Evolutionary conservation across 2,797 vertebrate species (phyloP).

Genomic region (Hapalemur alaotrensis): DNA sequence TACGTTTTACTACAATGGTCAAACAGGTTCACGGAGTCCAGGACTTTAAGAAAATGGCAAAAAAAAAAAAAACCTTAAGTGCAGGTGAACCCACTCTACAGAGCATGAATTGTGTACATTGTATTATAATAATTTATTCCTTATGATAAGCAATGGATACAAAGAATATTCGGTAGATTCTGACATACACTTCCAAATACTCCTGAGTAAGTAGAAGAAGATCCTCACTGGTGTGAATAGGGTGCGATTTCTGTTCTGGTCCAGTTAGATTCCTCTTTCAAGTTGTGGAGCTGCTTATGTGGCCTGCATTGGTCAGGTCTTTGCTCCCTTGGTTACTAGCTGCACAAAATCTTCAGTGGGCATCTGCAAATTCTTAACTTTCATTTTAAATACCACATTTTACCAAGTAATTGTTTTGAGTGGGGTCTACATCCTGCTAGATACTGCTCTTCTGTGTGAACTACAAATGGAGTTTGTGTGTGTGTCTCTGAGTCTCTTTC

Average conservation of each 20-base stretch:
- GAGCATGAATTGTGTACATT: not conserved
- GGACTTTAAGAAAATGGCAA: not conserved
- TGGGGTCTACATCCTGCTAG: not conserved
- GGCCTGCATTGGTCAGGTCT: not conserved
- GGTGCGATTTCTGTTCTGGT: not conserved
- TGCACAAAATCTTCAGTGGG: not conserved
- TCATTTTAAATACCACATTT: constrained; percentile 6
- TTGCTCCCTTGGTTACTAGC: not conserved
- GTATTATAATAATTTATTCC: not conserved
- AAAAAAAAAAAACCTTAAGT: not conserved
- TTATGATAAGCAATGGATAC: not conserved
- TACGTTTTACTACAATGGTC: not conserved
- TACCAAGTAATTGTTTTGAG: not conserved
- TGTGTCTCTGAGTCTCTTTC: not conserved
- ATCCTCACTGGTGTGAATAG: not conserved
- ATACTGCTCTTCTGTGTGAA: not conserved
- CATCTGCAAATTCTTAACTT: not conserved
- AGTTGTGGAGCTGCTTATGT: not conserved
- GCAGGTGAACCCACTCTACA: not conserved
- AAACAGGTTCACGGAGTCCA: not conserved
- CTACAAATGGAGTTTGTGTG: not conserved
- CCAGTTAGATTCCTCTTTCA: not conserved
- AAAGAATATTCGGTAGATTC: not conserved
- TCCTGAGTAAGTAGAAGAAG: not conserved
- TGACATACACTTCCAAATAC: not conserved